Evolutionary conservation across 2,797 vertebrate species (phyloP), one percentile per base, ranked within the genome.

Genomic region (Manis pentadactyla): DNA sequence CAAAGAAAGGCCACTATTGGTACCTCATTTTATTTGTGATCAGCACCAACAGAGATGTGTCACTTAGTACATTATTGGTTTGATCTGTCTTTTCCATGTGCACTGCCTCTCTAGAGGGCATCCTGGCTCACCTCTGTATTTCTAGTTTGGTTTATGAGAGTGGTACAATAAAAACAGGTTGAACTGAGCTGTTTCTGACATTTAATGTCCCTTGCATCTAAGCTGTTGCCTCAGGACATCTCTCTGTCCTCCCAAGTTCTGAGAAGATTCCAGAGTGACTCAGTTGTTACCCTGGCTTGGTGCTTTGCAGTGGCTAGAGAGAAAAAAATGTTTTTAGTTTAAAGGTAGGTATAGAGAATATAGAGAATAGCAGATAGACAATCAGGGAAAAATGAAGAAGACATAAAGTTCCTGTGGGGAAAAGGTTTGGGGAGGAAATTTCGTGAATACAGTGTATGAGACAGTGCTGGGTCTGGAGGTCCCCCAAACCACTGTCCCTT

Each of bases 1-100:
- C 7, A 71, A 79, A 31, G 11, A 37, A 27, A 71, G 5, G 1
- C 46, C 7, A 25, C 3, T 8, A 2, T 0, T 0, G 13, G 1
- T 0, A 29, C 18, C 37, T 25, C 59, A 66, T 29, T 18, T 37
- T 69, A 1, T 64, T 51, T 66, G 39, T 42, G 18, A 31, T 46
- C 49, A 49, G 68, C 39, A 14, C 5, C 12, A 7, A 11, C 4
- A 15, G 11, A 74, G 25, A 2, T 37, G 4, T 1, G 4, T 25
- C 55, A 29, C 19, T 34, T 59, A 18, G 7, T 21, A 27, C 19
- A 1, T 0, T 4, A 4, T 17, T 27, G 18, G 21, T 37, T 18
- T 11, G 5, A 15, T 64, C 51, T 79, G 17, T 42, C 57, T 17
- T 27, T 69, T 84, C 59, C 29, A 1, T 0, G 10, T 14, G 19